These are phyloP conservation scores for Solea solea DNA, from an alignment of 2,113 vertebrate species.

Conservation along the genomic window DNA sequence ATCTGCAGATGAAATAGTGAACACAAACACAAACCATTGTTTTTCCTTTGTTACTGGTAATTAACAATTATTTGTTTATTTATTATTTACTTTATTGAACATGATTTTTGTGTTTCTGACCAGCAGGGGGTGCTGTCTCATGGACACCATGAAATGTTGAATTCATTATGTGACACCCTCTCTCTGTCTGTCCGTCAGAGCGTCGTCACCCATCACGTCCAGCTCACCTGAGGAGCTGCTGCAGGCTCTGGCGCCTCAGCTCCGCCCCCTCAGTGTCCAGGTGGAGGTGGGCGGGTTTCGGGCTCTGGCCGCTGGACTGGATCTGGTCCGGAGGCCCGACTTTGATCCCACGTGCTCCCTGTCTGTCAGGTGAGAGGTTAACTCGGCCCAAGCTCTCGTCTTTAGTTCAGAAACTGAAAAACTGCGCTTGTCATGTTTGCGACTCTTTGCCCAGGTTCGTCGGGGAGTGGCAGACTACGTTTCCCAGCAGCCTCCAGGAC, in stretches of 20 bases:
- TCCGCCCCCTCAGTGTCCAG: constrained; percentile 38
- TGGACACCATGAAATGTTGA: too few relatives aligned
- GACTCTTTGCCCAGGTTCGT: constrained; percentile 51
- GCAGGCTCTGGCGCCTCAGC: constrained; percentile 34
- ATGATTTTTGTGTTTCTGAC: too few relatives aligned
- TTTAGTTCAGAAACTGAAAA: not conserved
- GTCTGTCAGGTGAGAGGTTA: constrained; percentile 75
- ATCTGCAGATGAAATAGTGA: too few relatives aligned
- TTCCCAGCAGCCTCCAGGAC: constrained; percentile 41
- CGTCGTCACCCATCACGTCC: not conserved
- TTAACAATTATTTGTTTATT: too few relatives aligned
- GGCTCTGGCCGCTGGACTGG: constrained; percentile 84
- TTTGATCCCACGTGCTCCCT: constrained; percentile 85
- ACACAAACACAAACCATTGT: too few relatives aligned
- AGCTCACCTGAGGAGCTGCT: constrained; percentile 46
- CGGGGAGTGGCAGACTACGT: not conserved
- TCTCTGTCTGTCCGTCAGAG: constrained; percentile 21
- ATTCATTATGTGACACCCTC: not conserved
- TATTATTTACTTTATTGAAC: too few relatives aligned
- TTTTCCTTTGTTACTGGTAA: too few relatives aligned
- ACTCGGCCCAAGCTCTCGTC: too few relatives aligned
- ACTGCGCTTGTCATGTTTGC: not conserved
- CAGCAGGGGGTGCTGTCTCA: too few relatives aligned
- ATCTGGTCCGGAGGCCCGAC: constrained; percentile 80
- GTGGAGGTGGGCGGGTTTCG: constrained; percentile 81